Percentiles rank a stretch among this genome's conserved stretches.
These are phyloP conservation scores for Zingel zingel DNA, from an alignment of 2,113 vertebrate species.

Conservation along the genomic window DNA sequence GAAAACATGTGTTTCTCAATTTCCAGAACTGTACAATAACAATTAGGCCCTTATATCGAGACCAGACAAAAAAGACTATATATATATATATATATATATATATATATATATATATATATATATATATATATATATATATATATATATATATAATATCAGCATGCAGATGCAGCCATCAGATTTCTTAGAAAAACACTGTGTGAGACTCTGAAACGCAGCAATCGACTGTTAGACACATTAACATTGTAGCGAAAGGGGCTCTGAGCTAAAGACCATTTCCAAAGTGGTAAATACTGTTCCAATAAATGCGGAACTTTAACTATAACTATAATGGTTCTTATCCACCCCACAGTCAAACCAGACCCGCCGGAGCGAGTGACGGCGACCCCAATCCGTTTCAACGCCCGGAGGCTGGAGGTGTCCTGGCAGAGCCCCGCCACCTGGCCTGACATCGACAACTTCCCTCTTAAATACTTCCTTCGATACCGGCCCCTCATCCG, in stretches of 20 bases:
- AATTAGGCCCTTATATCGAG: background rate
- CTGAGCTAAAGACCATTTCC: background rate
- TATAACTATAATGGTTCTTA: conserved; percentile 20
- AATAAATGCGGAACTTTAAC: background rate
- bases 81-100: too few species aligned
- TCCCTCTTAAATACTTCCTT: conserved; percentile 97
- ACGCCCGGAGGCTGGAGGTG: conserved; percentile 91
- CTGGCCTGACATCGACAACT: conserved; percentile 95
- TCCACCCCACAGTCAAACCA: conserved; percentile 90
- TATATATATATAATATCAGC: background rate
- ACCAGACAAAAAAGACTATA: background rate
- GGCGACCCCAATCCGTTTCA: conserved; percentile 90
- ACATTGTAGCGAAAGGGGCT: background rate
- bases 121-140: too few species aligned
- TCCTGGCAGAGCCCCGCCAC: conserved; percentile 94
- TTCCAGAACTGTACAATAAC: background rate
- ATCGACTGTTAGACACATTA: too few species aligned
- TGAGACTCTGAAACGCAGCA: background rate
- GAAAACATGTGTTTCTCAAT: background rate
- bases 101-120: too few species aligned
- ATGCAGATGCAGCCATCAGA: background rate
- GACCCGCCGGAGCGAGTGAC: conserved; percentile 95
- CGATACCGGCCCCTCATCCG: conserved; percentile 95
- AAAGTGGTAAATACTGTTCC: background rate
- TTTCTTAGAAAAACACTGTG: background rate